Conservation (phyloP, 2,113 vertebrate genomes). For the Felis chaus region DNA sequence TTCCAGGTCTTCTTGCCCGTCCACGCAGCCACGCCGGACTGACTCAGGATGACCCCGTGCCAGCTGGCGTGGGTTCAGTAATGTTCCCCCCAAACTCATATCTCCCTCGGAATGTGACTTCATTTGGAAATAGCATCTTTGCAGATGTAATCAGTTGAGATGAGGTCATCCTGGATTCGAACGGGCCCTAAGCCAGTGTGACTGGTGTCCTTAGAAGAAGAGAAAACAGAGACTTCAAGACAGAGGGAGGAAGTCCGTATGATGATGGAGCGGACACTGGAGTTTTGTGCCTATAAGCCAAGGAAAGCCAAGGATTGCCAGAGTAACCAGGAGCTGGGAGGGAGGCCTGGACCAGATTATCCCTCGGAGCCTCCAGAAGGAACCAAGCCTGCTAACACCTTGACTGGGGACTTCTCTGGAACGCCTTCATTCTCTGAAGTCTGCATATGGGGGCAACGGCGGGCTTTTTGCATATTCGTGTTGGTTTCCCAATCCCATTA, state of each 20-base stretch:
- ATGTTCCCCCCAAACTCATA: not conserved
- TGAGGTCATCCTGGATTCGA: not conserved
- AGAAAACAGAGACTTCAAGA: not conserved
- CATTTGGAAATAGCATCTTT: not conserved
- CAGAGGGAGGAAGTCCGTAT: rapidly evolving
- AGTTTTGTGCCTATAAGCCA: not conserved
- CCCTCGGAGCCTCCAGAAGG: not conserved
- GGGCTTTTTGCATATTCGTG: too few species aligned
- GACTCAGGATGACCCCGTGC: too few species aligned
- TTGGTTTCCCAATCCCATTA: too few species aligned
- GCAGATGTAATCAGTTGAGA: not conserved
- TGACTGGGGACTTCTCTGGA: not conserved
- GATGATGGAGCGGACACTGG: rapidly evolving
- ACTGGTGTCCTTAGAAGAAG: not conserved
- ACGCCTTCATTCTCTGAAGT: not conserved
- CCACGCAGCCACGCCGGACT: not conserved
- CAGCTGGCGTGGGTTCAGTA: not conserved
- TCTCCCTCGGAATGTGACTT: not conserved
- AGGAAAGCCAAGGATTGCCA: rapidly evolving
- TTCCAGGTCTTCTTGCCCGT: not conserved
- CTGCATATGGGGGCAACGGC: rapidly evolving
- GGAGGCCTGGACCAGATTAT: rapidly evolving
- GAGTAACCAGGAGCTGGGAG: rapidly evolving
- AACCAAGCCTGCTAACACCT: rapidly evolving
- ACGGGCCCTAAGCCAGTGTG: not conserved